These are phyloP conservation scores for Myotis davidii DNA, from an alignment of 2,113 vertebrate species.

Conservation along the genomic window DNA sequence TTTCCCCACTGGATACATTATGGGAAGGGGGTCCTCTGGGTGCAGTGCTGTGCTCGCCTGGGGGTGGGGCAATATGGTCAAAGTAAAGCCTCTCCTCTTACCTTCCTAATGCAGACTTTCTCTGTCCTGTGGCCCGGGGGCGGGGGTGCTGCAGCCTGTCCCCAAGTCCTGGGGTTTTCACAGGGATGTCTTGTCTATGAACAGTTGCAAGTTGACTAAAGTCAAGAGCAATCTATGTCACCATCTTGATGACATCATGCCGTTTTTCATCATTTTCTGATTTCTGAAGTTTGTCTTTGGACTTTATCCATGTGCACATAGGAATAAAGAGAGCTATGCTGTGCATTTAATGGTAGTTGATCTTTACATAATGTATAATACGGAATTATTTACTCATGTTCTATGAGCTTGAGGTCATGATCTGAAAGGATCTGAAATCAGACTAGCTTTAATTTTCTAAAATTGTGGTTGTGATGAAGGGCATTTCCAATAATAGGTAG, in stretches of 20 bases:
- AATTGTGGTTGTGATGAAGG: background rate
- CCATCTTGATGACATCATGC: background rate
- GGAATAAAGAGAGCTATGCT: background rate
- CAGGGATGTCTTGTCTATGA: background rate
- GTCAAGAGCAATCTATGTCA: background rate
- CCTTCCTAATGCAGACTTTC: background rate
- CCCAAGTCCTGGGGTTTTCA: background rate
- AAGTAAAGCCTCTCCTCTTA: background rate
- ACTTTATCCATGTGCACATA: background rate
- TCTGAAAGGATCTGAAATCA: background rate
- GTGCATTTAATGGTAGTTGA: background rate
- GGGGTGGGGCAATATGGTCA: background rate
- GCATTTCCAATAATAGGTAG: background rate
- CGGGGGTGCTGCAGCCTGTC: background rate
- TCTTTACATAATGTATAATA: background rate
- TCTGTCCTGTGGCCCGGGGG: background rate
- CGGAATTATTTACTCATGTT: background rate
- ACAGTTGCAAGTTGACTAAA: background rate
- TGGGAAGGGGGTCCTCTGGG: background rate
- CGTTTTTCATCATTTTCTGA: background rate
- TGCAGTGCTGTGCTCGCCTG: background rate
- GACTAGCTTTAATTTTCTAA: slow-evolving; percentile 7
- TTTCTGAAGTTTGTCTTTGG: background rate
- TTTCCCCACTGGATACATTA: background rate
- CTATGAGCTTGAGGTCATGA: background rate